phyloP scores from a whole-genome alignment of 1,140 invertebrate genomes.

The Listronotus oregonensis region DNA sequence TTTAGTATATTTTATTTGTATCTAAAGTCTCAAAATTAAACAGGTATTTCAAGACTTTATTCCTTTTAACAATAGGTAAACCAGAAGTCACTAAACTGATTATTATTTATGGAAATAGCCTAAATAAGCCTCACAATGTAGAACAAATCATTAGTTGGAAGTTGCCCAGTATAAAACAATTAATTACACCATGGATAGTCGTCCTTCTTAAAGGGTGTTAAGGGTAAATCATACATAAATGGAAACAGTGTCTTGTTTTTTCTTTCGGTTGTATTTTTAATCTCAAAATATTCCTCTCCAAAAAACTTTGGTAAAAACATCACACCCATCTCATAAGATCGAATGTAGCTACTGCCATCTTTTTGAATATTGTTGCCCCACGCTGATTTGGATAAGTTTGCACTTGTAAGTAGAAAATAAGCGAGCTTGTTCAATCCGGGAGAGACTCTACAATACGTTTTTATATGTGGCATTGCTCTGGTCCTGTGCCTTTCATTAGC shows the following conservation, averaged over 20 bases:
- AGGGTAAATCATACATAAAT: conserved; percentile 80
- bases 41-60: too few species aligned
- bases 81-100: too few species aligned
- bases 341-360: conserved; percentile 69
- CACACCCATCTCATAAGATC: conserved; percentile 92
- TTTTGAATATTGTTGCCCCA: conserved; percentile 83
- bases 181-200: conserved; percentile 65
- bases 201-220: conserved; percentile 64
- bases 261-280: conserved; percentile 53
- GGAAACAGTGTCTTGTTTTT: conserved; percentile 64
- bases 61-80: too few species aligned
- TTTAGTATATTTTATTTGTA: too few species aligned
- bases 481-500: conserved; percentile 69
- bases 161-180: neutral
- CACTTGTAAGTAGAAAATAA: conserved; percentile 89
- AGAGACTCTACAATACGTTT: conserved; percentile 82
- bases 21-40: too few species aligned
- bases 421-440: conserved; percentile 67
- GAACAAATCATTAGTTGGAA: too few species aligned
- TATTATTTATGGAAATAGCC: too few species aligned
- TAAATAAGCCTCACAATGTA: too few species aligned
- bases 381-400: conserved; percentile 93
- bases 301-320: conserved; percentile 85
- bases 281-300: conserved; percentile 63
- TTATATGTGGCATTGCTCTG: conserved; percentile 91